Evolutionary conservation across 1,140 invertebrate genomes (phyloP).

Genomic region (Drosophila ohnishii): DNA sequence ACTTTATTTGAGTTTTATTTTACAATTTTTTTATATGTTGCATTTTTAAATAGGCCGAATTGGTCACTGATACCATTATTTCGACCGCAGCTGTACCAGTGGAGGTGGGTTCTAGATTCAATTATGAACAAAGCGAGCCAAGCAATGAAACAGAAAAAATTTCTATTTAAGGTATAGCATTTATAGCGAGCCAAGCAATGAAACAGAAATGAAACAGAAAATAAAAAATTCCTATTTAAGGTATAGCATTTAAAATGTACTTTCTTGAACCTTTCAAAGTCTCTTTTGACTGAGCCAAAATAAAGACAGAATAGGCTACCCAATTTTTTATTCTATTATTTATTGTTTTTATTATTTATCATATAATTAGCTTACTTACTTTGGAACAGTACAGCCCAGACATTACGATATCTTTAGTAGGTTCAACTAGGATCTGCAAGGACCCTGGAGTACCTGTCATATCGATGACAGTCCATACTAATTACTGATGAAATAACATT

Average conservation of each 20-base stretch:
- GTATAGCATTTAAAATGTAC: not conserved
- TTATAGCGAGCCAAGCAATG: not conserved
- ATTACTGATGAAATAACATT: too few relatives aligned
- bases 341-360: too few relatives aligned
- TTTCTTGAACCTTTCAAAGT: not conserved
- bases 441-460: too few relatives aligned
- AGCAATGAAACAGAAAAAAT: constrained; percentile 2
- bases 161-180: not conserved
- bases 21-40: too few relatives aligned
- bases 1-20: not conserved
- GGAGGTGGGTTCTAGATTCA: not conserved
- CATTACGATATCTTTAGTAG: too few relatives aligned
- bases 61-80: not conserved
- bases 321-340: too few relatives aligned
- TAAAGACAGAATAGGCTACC: not conserved
- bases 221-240: not conserved
- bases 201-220: not conserved
- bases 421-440: too few relatives aligned
- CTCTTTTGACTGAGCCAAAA: not conserved
- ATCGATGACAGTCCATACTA: too few relatives aligned
- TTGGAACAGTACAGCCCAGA: too few relatives aligned
- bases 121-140: not conserved
- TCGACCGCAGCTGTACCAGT: not conserved
- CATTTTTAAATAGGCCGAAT: not conserved
- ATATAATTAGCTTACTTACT: too few relatives aligned